phyloP scores from a whole-genome alignment of 2,797 vertebrate genomes.

The Scolopax bukidnonensis region DNA sequence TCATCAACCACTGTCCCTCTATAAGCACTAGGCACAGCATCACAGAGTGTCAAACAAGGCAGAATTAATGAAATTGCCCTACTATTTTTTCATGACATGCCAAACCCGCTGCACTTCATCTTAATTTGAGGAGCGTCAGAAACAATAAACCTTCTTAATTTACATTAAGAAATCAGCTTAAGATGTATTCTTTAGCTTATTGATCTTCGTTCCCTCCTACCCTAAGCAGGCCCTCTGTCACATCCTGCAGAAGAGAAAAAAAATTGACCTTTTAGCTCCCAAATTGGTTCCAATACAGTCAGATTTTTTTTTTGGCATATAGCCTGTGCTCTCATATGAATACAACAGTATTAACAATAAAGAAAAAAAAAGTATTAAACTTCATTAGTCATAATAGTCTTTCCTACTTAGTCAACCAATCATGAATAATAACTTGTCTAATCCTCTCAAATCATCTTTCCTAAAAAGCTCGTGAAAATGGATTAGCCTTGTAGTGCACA shows the following conservation, averaged over 20 bases:
- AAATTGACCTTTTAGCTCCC: neutral
- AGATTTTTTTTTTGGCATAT: neutral
- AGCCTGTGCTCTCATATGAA: neutral
- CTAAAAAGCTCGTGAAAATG: constrained; percentile 7
- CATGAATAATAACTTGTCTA: neutral
- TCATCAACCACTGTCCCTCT: neutral
- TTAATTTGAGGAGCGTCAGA: neutral
- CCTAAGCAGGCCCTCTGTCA: neutral
- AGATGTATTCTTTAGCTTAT: neutral
- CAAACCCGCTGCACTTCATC: neutral
- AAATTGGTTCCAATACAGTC: neutral
- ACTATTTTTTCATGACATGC: neutral
- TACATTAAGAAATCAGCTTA: neutral
- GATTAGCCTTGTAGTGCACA: neutral
- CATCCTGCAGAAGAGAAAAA: neutral
- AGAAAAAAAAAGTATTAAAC: neutral
- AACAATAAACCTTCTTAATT: neutral
- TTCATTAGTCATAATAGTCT: neutral
- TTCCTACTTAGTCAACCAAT: constrained; percentile 21
- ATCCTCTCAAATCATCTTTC: constrained; percentile 26
- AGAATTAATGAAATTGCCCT: neutral
- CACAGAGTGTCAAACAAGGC: neutral
- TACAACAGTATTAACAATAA: neutral
- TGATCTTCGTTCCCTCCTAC: neutral
- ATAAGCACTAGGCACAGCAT: neutral